phyloP scores from a whole-genome alignment of 92 coral and sea anemone genomes.

The Ricordea florida region DNA sequence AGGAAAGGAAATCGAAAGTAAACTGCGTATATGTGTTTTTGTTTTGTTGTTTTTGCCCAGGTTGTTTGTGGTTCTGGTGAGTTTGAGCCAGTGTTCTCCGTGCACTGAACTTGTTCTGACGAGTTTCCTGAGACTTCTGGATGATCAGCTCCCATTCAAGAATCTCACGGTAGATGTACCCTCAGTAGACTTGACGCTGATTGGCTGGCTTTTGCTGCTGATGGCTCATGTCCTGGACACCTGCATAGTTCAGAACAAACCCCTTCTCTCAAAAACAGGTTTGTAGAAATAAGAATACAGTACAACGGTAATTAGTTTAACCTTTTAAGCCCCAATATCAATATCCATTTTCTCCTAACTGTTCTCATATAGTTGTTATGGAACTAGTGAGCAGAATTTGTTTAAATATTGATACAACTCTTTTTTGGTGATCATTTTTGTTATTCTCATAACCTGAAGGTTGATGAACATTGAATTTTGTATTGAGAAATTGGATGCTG shows the following conservation, averaged over 20 bases:
- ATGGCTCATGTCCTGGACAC: slow-evolving; percentile 85
- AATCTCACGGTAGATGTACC: slow-evolving; percentile 36
- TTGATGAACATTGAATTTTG: too few species aligned
- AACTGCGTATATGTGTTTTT: not conserved
- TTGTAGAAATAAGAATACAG: not conserved
- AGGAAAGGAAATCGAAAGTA: not conserved
- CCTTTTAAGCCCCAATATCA: too few species aligned
- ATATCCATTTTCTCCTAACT: too few species aligned
- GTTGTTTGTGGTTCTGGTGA: slow-evolving; percentile 84
- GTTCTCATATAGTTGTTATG: too few species aligned
- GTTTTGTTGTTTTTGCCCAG: slow-evolving; percentile 24
- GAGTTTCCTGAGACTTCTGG: slow-evolving; percentile 81
- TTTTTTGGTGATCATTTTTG: too few species aligned
- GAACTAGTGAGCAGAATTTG: too few species aligned
- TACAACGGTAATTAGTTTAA: too few species aligned
- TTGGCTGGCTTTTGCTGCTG: slow-evolving; percentile 89
- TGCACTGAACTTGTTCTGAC: slow-evolving; percentile 64
- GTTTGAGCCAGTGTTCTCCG: slow-evolving; percentile 85
- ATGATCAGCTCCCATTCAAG: slow-evolving; percentile 59
- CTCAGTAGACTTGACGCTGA: slow-evolving; percentile 66
- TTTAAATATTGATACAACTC: too few species aligned
- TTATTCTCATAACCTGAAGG: too few species aligned
- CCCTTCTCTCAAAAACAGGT: slow-evolving; percentile 8
- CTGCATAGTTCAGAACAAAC: slow-evolving; percentile 46
- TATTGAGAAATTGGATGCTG: too few species aligned